Conservation (phyloP, 2,113 vertebrate genomes). For the Dipodomys spectabilis region DNA sequence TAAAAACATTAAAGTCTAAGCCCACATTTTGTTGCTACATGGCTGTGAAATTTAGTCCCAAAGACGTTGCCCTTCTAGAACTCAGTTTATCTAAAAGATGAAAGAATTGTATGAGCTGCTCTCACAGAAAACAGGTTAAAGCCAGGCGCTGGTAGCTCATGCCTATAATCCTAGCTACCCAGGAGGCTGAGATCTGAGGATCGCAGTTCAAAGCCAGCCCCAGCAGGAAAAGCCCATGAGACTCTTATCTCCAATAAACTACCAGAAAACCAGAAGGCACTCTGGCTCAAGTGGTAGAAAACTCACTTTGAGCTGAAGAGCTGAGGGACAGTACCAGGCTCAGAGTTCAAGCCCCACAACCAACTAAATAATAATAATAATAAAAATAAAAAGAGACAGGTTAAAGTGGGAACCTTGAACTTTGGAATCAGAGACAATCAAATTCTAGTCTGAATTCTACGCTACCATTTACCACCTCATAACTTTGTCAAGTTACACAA, state of each 20-base stretch:
- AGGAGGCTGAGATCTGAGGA: too few relatives aligned
- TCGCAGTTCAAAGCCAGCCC: too few relatives aligned
- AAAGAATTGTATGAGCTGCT: not conserved
- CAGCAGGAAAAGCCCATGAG: too few relatives aligned
- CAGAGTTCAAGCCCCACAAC: too few relatives aligned
- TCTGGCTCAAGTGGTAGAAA: too few relatives aligned
- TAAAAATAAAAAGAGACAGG: not conserved
- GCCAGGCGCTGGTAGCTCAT: too few relatives aligned
- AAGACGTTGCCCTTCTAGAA: not conserved
- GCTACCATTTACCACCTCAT: not conserved
- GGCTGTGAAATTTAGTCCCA: not conserved
- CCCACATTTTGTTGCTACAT: not conserved
- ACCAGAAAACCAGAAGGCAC: too few relatives aligned
- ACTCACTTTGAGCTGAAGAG: too few relatives aligned
- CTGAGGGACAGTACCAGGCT: too few relatives aligned
- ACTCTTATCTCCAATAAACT: too few relatives aligned
- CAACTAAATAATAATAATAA: too few relatives aligned
- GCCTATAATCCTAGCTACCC: too few relatives aligned
- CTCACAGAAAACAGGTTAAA: not conserved
- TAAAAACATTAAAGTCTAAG: not conserved
- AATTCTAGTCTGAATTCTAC: not conserved
- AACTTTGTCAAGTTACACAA: not conserved
- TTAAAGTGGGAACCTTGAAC: not conserved
- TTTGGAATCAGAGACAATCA: not conserved
- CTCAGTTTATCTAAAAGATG: not conserved